Conservation (phyloP, 2,888 invertebrate genomes). For the Tuta absoluta region DNA sequence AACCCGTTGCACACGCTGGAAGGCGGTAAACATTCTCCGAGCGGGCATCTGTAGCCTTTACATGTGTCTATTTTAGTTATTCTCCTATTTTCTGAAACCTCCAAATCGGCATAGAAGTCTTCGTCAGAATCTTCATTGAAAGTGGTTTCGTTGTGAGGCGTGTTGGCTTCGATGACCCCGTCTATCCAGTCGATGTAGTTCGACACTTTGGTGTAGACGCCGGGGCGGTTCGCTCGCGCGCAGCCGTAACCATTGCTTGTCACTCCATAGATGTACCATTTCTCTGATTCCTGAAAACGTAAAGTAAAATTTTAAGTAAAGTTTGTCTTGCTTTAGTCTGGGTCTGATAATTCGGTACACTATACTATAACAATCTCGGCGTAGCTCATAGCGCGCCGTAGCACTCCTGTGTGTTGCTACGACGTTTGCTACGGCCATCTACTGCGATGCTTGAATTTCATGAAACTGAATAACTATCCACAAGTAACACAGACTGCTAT, state of each 20-base stretch:
- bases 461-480: no score
- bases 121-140: conserved; percentile 49
- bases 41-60: conserved; percentile 86
- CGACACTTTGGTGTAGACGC: conserved; percentile 90
- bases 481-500: no score
- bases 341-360: not conserved
- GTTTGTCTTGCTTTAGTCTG: not conserved
- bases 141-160: conserved; percentile 52
- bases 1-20: conserved; percentile 89
- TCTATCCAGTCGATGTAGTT: conserved; percentile 88
- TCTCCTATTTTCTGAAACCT: conserved; percentile 68
- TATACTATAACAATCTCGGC: no score
- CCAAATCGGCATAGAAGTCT: conserved; percentile 67
- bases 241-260: conserved; percentile 92
- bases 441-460: no score
- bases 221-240: conserved; percentile 88
- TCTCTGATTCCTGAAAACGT: conserved; percentile 66
- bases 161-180: conserved; percentile 70
- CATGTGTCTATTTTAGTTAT: conserved; percentile 70
- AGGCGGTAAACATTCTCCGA: conserved; percentile 87
- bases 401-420: not conserved
- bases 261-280: conserved; percentile 83
- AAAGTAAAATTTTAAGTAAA: conserved; percentile 8
- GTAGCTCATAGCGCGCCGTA: no score
- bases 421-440: not conserved